Base-by-base conservation (phyloP, 2,888 invertebrate genomes). In the Anodontia alba region DNA sequence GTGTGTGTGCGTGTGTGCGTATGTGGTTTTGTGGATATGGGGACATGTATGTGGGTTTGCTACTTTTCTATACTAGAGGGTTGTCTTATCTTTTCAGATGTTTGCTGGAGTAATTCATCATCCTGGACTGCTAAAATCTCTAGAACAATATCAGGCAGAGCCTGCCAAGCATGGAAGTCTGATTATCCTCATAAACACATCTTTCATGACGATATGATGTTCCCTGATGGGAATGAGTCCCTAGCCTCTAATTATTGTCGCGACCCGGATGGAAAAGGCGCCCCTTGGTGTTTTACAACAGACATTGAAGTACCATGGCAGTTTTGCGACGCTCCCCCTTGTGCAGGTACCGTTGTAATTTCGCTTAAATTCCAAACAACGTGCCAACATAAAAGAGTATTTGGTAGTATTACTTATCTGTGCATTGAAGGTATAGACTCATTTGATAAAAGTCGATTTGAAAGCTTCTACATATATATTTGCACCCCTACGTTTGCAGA, bases 261-360 rank as follows among this genome's bases (percentile, higher is more conserved):
- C 5, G 49, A 70, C 38, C 70, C 70, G 31, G 46, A 46, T 38
- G 42, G 43, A 2, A 49, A 43, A 29, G 49, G 70, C 20, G 70
- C 43, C 23, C 46, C 46, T 20, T 70, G 70, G 70, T 70, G 70
- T 49, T 70, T n/a, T 23, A 70, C 70, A 1, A 70, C 46, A 3
- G 70, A 42, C 17, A 5, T 15, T 3, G 29, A 46, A 31, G 31
- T 46, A 1, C 42, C 26, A 49, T 46, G 43, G 70, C 46, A 70
- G 15, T 70, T 70, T 29, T 70, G 70, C 46, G 70, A 67, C 20
- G 36, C 23, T 36, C 67, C 67, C 7, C 67, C 36, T 20, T 67
- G 67, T 26, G 29, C 57, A 57, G 57, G 57, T 57, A 5, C n/a
- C n/a, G n/a, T n/a, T n/a, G n/a, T n/a, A n/a, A n/a, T n/a, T n/a